Evolutionary conservation across 1,140 invertebrate genomes (phyloP).

Genomic region (Sminthurides bifidus): DNA sequence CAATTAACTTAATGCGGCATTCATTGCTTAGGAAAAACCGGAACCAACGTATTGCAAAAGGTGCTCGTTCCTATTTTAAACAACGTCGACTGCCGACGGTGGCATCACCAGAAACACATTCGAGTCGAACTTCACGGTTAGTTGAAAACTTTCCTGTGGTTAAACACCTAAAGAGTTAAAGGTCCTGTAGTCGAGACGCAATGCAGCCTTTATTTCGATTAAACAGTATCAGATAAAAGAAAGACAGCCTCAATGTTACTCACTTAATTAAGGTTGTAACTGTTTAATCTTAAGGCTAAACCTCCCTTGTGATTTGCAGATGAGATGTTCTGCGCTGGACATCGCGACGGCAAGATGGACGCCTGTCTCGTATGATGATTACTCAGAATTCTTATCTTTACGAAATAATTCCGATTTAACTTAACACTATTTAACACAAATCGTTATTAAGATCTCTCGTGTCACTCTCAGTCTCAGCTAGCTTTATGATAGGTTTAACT

Average conservation of each 20-base stretch:
- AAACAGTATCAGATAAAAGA: too few relatives aligned
- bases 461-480: too few relatives aligned
- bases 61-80: constrained; percentile 64
- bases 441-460: too few relatives aligned
- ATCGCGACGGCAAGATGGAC: constrained; percentile 65
- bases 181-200: too few relatives aligned
- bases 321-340: constrained; percentile 75
- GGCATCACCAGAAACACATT: constrained; percentile 65
- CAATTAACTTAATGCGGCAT: background rate
- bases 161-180: too few relatives aligned
- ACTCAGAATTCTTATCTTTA: background rate
- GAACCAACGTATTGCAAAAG: constrained; percentile 65
- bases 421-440: constrained; percentile 2
- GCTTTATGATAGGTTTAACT: too few relatives aligned
- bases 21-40: constrained; percentile 47
- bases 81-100: constrained; percentile 58
- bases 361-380: constrained; percentile 53
- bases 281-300: too few relatives aligned
- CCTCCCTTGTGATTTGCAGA: too few relatives aligned
- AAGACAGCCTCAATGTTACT: too few relatives aligned
- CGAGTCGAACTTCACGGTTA: constrained; percentile 50
- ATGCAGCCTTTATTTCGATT: too few relatives aligned
- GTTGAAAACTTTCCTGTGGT: background rate
- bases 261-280: too few relatives aligned
- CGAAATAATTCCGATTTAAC: background rate